Base-by-base conservation (phyloP, 2,888 invertebrate genomes). In the Acanthoscelides obtectus region DNA sequence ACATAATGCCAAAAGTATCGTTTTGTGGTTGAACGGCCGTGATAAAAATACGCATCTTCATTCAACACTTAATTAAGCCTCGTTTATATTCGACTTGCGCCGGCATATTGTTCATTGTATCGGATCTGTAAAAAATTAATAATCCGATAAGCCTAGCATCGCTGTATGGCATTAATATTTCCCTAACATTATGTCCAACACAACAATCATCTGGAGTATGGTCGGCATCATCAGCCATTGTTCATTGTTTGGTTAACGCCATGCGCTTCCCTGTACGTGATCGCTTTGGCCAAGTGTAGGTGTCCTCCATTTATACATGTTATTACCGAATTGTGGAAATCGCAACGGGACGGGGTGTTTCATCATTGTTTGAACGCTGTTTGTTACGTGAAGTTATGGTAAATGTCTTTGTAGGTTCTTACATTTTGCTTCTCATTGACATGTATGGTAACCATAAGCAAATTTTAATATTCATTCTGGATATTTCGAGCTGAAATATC, bases 191-290 rank as follows among this genome's bases (percentile, higher is more conserved):
- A 3, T 45, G 45, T 45, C 45, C 8, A 12, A 45, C 45, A 45
- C 20, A 63, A 12, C 63, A 21, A 66, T 66, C 66, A 71, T 71
- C 73, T 72, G 68, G 70, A 68, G 69, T 68, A 72, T 69, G 70
- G 70, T 73, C 70, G 66, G 5, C 45, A 17, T 3, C 65, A 20
- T 64, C 64, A 27, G 64, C 73, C 68, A 73, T 73, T 73, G 73
- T 73, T 72, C 70, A 73, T 73, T 73, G 73, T 73, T 72, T 20
- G 69, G 45, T 45, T 69, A 66, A 66, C 64, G 20, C 20, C 22
- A 69, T 68, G 67, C 71, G 45, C 66, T 73, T 73, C 72, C 72
- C 73, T 69, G 65, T 73, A 72, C 73, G 73, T 73, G 72, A 72
- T 71, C 66, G 22, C 8, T 66, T 25, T 72, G 22, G n/a, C 21